Evolutionary conservation across 2,797 vertebrate species (phyloP).

Genomic region (Thaleichthys pacificus): DNA sequence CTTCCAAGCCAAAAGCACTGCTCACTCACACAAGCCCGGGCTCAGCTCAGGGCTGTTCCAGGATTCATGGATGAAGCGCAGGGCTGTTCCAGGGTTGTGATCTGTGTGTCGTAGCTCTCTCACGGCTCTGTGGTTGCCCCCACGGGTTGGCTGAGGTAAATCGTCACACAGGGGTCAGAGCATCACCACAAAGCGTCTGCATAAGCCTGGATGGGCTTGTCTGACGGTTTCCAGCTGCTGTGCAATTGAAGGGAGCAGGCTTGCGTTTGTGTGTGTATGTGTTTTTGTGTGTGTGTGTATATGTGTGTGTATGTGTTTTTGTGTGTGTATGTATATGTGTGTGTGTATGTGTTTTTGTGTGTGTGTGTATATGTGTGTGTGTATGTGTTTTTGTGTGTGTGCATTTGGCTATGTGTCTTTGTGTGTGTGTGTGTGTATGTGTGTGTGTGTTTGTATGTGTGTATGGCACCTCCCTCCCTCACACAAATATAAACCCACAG

Average conservation of each 20-base stretch:
- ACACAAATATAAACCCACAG: neutral
- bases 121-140: slow-evolving; percentile 46
- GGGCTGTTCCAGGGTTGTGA: too few relatives aligned
- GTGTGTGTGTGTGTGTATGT: neutral
- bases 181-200: slow-evolving; percentile 70
- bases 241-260: slow-evolving; percentile 48
- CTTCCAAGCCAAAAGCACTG: neutral
- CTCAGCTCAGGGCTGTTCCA: too few relatives aligned
- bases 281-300: neutral
- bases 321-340: neutral
- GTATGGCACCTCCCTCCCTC: neutral
- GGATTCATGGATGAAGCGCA: too few relatives aligned
- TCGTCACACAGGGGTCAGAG: slow-evolving; percentile 62
- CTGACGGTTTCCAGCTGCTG: slow-evolving; percentile 72
- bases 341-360: neutral
- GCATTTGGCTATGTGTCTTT: neutral
- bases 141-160: slow-evolving; percentile 47
- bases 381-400: neutral
- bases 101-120: too few relatives aligned
- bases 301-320: neutral
- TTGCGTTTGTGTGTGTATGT: neutral
- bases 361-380: neutral
- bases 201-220: slow-evolving; percentile 67
- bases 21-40: neutral
- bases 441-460: slow-evolving; percentile 1